Conservation (phyloP, 2,888 invertebrate genomes). For the Candidula unifasciata region DNA sequence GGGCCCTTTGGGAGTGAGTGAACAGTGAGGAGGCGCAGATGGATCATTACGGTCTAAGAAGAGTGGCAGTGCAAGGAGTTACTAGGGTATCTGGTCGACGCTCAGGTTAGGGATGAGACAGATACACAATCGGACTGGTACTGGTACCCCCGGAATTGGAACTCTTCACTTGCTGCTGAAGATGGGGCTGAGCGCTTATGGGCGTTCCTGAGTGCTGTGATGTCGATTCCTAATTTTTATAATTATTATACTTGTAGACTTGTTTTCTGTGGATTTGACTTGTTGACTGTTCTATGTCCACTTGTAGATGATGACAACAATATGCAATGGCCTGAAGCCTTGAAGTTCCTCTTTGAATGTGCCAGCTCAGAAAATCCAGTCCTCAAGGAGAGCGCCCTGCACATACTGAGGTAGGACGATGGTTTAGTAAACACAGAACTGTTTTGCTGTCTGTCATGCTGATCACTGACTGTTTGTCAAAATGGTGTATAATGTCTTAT, state of each 20-base stretch:
- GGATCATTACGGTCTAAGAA: no score
- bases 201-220: no score
- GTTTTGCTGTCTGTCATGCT: conserved; percentile 68
- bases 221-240: background rate
- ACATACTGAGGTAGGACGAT: conserved; percentile 90
- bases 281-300: background rate
- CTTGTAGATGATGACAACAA: conserved; percentile 92
- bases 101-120: no score
- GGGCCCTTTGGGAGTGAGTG: no score
- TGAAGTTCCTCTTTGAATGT: conserved; percentile 94
- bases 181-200: no score
- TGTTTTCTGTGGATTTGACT: background rate
- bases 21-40: no score
- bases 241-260: background rate
- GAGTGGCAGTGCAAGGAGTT: no score
- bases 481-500: conserved; percentile 83
- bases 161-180: no score
- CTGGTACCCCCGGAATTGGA: no score
- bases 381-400: conserved; percentile 93
- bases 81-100: no score
- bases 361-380: conserved; percentile 89
- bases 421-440: background rate
- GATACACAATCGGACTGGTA: no score
- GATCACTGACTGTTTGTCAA: conserved; percentile 87
- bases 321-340: conserved; percentile 97